Base-by-base conservation (phyloP, 1,140 invertebrate species). In the Cephus cinctus region DNA sequence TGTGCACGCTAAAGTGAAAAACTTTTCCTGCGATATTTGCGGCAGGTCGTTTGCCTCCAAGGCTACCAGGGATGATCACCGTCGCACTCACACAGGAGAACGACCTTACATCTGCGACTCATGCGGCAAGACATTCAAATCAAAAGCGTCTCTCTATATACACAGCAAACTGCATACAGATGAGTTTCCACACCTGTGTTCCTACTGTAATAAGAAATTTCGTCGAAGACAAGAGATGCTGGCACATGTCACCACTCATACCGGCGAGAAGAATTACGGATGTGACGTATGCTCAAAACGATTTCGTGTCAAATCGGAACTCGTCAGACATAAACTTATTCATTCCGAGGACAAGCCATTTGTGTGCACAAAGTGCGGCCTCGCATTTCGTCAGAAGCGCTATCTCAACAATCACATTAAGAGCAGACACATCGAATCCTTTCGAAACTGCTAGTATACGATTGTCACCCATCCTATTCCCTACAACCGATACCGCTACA, bases 41-140 rank as follows among this genome's bases (percentile, higher is more conserved):
- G 65, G 59, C 1, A 65, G 68, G 19, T 65, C 54, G 11, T 80
- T 80, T 34, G 70, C 73, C 0, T 70, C 64, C 12, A 84, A 85
- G 56, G 78, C 76, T 0, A 79, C 81, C 2, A 63, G 80, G 41
- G 80, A 84, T 0, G 81, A 85, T 54, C 85, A 87, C 57, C 75
- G 81, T 59, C 79, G 84, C 59, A 82, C 81, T 15, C 84, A 86
- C 43, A 83, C 82, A 0, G 78, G 83, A 14, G 77, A 81, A 53
- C 79, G 83, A 35, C 83, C 84, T 0, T 86, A 81, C 49, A 75
- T 81, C 11, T 87, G 85, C 54, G 81, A 86, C 43, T 69, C 79
- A 31, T 87, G 84, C 43, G 81, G 69, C 5, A 81, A 81, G 54
- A 67, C 63, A 6, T 84, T 82, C 63, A 72, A 75, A 3, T 76